Evolutionary conservation across 2,797 vertebrate genomes (phyloP).

Genomic region (Pteronotus mesoamericanus): DNA sequence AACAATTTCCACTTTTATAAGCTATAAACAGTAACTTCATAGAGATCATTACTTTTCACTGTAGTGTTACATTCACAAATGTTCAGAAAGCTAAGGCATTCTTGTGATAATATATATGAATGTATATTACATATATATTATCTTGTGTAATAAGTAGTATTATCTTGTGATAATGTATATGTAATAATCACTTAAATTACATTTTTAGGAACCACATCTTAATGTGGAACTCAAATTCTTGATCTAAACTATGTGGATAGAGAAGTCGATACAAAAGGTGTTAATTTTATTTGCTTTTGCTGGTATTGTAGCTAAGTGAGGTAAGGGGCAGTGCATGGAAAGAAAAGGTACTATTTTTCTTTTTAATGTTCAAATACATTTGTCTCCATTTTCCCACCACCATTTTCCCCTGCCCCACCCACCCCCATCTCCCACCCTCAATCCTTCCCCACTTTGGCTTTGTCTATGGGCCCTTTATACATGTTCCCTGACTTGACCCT

Average conservation of each 20-base stretch:
- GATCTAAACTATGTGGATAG: background rate
- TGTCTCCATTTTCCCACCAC: too few relatives aligned
- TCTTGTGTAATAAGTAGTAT: too few relatives aligned
- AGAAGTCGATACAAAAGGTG: background rate
- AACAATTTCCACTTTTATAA: background rate
- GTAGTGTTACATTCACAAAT: background rate
- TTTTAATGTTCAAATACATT: too few relatives aligned
- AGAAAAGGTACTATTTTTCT: background rate
- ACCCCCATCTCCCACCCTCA: too few relatives aligned
- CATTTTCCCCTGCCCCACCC: too few relatives aligned
- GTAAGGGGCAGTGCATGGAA: background rate
- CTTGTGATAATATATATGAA: background rate
- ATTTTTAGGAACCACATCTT: background rate
- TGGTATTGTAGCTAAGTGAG: background rate
- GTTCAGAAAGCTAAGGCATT: background rate
- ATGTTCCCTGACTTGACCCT: too few relatives aligned
- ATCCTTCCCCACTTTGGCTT: too few relatives aligned
- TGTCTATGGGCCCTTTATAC: too few relatives aligned
- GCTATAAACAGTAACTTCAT: background rate
- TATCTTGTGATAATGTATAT: background rate
- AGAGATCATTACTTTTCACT: background rate
- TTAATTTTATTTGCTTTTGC: slow-evolving; percentile 26
- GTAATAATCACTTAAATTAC: background rate
- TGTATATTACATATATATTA: too few relatives aligned
- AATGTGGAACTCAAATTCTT: slow-evolving; percentile 1